Base-by-base conservation (phyloP, 2,888 invertebrate genomes). In the Nomada goodeniana region DNA sequence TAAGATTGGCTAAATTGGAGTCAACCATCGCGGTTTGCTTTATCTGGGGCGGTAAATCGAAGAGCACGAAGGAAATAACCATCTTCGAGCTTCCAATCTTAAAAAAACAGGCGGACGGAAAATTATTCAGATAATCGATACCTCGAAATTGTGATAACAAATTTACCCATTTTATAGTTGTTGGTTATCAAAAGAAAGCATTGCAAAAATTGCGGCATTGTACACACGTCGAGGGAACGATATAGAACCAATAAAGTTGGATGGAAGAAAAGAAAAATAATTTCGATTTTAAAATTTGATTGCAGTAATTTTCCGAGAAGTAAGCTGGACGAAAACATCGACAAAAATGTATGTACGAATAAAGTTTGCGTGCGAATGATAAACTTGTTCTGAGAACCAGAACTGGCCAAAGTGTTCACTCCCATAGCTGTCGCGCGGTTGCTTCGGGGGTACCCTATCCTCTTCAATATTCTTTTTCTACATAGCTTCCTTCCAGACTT, bases 381-480 rank as follows among this genome's bases (percentile, higher is more conserved):
- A 80, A 76, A 82, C 82, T 74, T 23, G n/a, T 84, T 84, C 77
- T 53, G 50, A 59, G 67, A 83, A 80, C 23, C 77, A 44, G 47
- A 78, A 59, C 57, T 20, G 59, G 55, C 20, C 53, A 20, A 57
- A 73, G 47, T 36, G 18, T 53, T 63, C 65, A 47, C 50, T 26
- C 72, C 61, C 52, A 53, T 68, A 53, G 53, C 73, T 64, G 80
- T 80, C 67, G 67, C 72, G 72, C 68, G 57, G 68, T 68, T 68
- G 57, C 80, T 50, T 80, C 57, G 53, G 47, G 64, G 64, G 53
- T 55, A 52, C 20, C 15, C 47, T 59, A 10, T 18, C 15, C 64
- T 44, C n/a, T 55, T 42, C 13, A 23, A 7, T 44, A 47, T 65
- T 71, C 72, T 68, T 74, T 81, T 74, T 81, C 36, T 63, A 15